phyloP scores from a whole-genome alignment of 2,113 vertebrate species.

The Tenrec ecaudatus region DNA sequence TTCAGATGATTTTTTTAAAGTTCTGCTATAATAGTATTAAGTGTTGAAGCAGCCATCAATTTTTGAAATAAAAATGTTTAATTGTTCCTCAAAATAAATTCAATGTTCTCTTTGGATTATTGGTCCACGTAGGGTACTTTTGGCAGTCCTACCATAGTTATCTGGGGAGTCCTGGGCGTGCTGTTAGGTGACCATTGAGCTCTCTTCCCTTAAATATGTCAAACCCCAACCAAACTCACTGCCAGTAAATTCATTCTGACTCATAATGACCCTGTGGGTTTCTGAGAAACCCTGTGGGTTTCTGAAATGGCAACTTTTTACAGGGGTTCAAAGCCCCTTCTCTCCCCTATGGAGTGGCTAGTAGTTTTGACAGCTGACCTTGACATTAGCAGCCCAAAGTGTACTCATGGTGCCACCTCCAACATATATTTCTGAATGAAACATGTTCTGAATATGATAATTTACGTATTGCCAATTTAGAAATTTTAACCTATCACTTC shows the following conservation, averaged over 20 bases:
- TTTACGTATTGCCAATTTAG: background rate
- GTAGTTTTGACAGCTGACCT: too few species aligned
- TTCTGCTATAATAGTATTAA: conserved; percentile 7
- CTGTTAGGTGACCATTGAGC: too few species aligned
- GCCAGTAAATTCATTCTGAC: too few species aligned
- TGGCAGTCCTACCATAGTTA: background rate
- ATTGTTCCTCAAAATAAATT: conserved; percentile 44
- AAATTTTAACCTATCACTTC: background rate
- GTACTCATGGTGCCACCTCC: background rate
- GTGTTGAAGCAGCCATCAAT: conserved; percentile 4
- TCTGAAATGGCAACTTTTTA: too few species aligned
- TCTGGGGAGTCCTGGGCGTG: too few species aligned
- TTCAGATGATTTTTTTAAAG: background rate
- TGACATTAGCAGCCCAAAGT: too few species aligned
- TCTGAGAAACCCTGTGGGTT: too few species aligned
- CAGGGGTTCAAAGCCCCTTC: too few species aligned
- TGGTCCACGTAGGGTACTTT: background rate
- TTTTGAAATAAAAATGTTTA: conserved; percentile 54
- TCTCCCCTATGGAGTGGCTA: too few species aligned
- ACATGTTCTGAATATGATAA: background rate
- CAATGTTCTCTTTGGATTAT: background rate
- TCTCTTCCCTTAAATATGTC: too few species aligned
- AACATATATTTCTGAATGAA: background rate
- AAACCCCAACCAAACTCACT: too few species aligned
- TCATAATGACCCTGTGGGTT: too few species aligned